Conservation (phyloP, 2,113 vertebrate genomes). For the Lasiurus borealis region DNA sequence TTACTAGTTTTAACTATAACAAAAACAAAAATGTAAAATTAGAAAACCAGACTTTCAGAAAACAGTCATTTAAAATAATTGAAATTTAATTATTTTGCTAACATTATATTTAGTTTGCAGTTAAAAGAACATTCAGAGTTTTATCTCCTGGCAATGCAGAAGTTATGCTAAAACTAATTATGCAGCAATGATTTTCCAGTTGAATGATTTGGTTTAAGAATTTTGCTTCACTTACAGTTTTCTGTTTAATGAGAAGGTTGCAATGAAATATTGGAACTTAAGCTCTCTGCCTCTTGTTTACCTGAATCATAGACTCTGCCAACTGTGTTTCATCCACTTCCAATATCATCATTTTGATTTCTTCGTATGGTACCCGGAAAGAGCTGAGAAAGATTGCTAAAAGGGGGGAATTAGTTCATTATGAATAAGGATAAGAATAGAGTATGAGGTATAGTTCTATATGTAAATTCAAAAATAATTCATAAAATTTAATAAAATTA, state of each 20-base stretch:
- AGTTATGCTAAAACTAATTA: slow-evolving; percentile 68
- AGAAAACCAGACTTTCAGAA: slow-evolving; percentile 52
- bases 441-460: background rate
- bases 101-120: slow-evolving; percentile 47
- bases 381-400: slow-evolving; percentile 98
- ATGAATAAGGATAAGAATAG: slow-evolving; percentile 41
- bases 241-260: slow-evolving; percentile 76
- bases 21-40: slow-evolving; percentile 65
- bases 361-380: slow-evolving; percentile 96
- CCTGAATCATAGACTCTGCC: slow-evolving; percentile 98
- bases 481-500: background rate
- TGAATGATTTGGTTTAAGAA: slow-evolving; percentile 73
- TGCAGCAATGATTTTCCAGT: slow-evolving; percentile 75
- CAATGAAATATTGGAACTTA: slow-evolving; percentile 74
- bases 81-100: slow-evolving; percentile 70
- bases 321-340: slow-evolving; percentile 97
- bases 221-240: slow-evolving; percentile 73
- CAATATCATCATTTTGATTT: slow-evolving; percentile 95
- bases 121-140: slow-evolving; percentile 57
- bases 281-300: slow-evolving; percentile 82
- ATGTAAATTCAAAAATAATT: slow-evolving; percentile 40
- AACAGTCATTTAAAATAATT: slow-evolving; percentile 67
- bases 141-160: slow-evolving; percentile 57
- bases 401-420: background rate
- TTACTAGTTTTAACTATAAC: background rate